Evolutionary conservation across 2,797 vertebrate genomes (phyloP), one percentile per base, ranked within the genome.

Genomic region (Sandelia bainsii): DNA sequence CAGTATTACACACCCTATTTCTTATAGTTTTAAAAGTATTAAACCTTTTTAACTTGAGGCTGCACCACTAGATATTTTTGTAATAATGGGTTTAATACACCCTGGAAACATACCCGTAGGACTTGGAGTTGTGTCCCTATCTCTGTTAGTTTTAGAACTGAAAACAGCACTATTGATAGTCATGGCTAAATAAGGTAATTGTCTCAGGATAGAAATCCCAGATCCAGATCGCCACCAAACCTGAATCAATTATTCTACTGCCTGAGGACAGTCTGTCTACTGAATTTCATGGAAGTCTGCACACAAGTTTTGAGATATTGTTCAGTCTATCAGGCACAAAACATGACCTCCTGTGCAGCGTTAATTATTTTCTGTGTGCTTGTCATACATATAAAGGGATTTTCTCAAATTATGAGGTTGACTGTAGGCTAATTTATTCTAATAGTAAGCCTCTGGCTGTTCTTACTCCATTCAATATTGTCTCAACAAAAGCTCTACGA

Each of bases 181-280:
- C 69, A 72, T 74, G 25, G 65, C 17, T 75, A 79, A 80, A 79
- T 71, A 58, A 57, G 51, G 16, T 66, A 80, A 83, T 75, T 77
- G 69, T 80, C 44, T 79, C 49, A 56, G 44, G 49, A 70, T 60
- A 53, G 39, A 77, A 82, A 81, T 69, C 50, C 58, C 17, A 65
- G 72, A 80, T 77, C 61, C n/a, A 70, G 57, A 83, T 86, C 5
- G 7, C 17, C 51, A 66, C 65, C 46, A 75, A 72, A 69, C 79
- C 27, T 39, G 63, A 83, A 81, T 84, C 62, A 67, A 69, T 86
- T 83, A 68, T 64, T 78, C 16, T 23, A 50, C 9, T 22, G 74
- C 83, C 64, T 1, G 56, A 72, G 69, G 82, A 25, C 34, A 32
- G 25, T 76, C 68, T 72, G 62, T 65, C 72, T 23, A 23, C 69